phyloP scores from a whole-genome alignment of 1,140 invertebrate genomes.

The Drosophila pseudoananassae region DNA sequence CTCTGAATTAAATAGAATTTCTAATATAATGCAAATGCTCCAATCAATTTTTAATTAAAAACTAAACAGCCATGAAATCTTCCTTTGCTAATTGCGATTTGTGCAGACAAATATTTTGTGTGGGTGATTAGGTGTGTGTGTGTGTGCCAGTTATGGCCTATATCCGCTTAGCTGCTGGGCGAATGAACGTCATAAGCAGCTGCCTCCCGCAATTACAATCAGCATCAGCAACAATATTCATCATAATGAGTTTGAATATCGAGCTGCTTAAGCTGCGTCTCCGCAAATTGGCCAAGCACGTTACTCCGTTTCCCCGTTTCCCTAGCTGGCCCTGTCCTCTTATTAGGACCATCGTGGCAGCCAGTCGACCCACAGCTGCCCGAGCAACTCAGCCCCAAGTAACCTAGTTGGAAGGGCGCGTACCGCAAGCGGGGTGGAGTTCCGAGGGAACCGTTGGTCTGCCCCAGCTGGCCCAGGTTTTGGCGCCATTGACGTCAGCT shows the following conservation, averaged over 20 bases:
- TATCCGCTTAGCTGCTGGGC: slow-evolving; percentile 67
- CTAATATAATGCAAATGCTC: slow-evolving; percentile 64
- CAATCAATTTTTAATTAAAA: slow-evolving; percentile 80
- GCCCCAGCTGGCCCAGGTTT: slow-evolving; percentile 20
- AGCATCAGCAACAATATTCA: slow-evolving; percentile 61
- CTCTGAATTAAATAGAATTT: slow-evolving; percentile 51
- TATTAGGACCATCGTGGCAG: slow-evolving; percentile 36
- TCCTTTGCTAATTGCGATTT: slow-evolving; percentile 53
- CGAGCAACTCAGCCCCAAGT: slow-evolving; percentile 9
- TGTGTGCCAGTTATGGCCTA: slow-evolving; percentile 34
- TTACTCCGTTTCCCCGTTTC: not conserved
- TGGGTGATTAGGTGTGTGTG: slow-evolving; percentile 15
- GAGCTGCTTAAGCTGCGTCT: slow-evolving; percentile 48
- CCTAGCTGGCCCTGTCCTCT: slow-evolving; percentile 49
- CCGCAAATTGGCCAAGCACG: slow-evolving; percentile 60
- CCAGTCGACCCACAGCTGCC: slow-evolving; percentile 22
- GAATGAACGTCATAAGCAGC: slow-evolving; percentile 63
- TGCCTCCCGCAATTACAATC: slow-evolving; percentile 35
- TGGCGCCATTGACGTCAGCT: slow-evolving; percentile 69
- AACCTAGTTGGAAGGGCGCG: not conserved
- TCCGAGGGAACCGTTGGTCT: not conserved
- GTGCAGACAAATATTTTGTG: not conserved
- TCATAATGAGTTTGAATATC: slow-evolving; percentile 72
- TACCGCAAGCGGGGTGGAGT: too few relatives aligned
- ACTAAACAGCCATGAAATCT: slow-evolving; percentile 50